Evolutionary conservation across 2,888 invertebrate species (phyloP), one percentile per base, ranked within the genome.

Genomic region (Yponomeuta malinellus): DNA sequence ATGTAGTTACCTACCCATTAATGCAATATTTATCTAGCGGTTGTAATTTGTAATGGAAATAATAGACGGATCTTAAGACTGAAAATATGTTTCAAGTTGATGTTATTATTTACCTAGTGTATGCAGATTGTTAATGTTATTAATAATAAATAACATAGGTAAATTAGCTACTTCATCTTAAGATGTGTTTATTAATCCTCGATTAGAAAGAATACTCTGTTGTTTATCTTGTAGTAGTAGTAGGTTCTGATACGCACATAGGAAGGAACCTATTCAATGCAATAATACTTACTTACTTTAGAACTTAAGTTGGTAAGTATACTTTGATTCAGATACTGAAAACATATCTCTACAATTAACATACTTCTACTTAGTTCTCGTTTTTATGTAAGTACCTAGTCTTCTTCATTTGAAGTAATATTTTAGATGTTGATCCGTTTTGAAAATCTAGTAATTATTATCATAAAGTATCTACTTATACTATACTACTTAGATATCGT

Each of bases 1-100:
- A 68, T 68, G 68, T 68, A 23, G 23, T 23, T 23, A 52, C 12
- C 29, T 68, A 68, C 52, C 48, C 48, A 63, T 63, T 69, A 37
- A 43, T n/a, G 75, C 76, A 77, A 77, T 77, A 76, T 76, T 59
- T 59, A 59, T 59, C 52, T 76, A 75, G 70, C 73, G 74, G 71
- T 72, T 77, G 75, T 63, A 48, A 69, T 37, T 72, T 77, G 75
- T 63, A 48, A 69, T 37, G 69, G 63, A 69, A 63, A 84, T 88
- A 88, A 88, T 87, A 87, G 86, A 88, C 87, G 85, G 88, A 88
- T 87, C 87, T 88, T 88, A 86, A 89, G 88, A 88, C 87, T 87
- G 88, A 88, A 75, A 75, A 75, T 73, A 72, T 71, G 23, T 59
- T 71, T 69, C 70, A 70, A 71, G 74, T 73, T 78, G 78, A 78